Conservation (phyloP, 2,797 vertebrate species). For the Iguana delicatissima region DNA sequence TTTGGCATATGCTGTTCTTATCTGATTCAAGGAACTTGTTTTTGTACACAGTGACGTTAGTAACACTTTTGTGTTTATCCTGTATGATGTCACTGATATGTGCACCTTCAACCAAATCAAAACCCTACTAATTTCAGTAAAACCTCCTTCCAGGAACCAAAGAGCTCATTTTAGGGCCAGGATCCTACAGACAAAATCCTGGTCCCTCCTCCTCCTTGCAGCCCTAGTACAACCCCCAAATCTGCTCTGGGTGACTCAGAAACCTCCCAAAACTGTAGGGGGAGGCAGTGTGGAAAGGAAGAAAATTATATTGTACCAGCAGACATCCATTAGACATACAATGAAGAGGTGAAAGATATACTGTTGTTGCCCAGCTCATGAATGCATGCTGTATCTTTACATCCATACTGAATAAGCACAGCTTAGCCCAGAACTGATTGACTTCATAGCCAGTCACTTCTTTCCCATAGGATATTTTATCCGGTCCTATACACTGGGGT, state of each 20-base stretch:
- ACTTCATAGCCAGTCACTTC: neutral
- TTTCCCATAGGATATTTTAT: neutral
- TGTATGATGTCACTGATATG: slow-evolving; percentile 17
- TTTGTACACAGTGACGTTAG: slow-evolving; percentile 7
- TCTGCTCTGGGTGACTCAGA: too few species aligned
- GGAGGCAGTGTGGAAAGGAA: too few species aligned
- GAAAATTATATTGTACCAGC: too few species aligned
- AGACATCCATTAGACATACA: too few species aligned
- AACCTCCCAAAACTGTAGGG: too few species aligned
- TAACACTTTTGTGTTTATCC: neutral
- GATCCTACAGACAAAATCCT: too few species aligned
- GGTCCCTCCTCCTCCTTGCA: too few species aligned
- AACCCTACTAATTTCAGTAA: neutral
- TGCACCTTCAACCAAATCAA: neutral
- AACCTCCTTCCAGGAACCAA: neutral
- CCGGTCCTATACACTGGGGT: neutral
- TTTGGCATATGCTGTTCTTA: slow-evolving; percentile 18
- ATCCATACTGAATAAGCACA: neutral
- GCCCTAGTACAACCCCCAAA: too few species aligned
- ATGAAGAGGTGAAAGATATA: too few species aligned
- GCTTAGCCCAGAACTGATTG: neutral
- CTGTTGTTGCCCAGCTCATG: too few species aligned
- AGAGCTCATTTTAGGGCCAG: neutral
- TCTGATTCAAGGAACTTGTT: neutral
- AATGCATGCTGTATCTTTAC: neutral